Percentiles rank a stretch among this genome's conserved stretches.
These are phyloP conservation scores for Drosophila parabipectinata DNA, from an alignment of 1,140 invertebrate genomes.

Conservation along the genomic window DNA sequence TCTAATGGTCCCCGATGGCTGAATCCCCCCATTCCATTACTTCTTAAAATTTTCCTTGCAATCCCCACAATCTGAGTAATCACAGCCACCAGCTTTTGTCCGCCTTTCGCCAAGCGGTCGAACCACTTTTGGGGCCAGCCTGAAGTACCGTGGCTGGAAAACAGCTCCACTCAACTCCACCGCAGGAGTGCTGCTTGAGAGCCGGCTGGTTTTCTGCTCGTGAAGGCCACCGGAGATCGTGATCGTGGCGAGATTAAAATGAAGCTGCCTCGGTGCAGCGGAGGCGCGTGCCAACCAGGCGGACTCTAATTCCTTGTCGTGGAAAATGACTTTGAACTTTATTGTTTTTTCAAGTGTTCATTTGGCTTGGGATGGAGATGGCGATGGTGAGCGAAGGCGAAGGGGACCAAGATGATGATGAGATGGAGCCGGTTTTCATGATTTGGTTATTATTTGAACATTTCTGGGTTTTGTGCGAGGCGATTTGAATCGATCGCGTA, in stretches of 20 bases:
- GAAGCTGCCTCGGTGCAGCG: slow-evolving; percentile 35
- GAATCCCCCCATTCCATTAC: background rate
- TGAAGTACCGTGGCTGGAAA: background rate
- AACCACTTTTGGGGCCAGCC: slow-evolving; percentile 52
- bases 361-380: background rate
- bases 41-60: background rate
- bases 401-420: background rate
- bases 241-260: slow-evolving; percentile 52
- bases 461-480: slow-evolving; percentile 24
- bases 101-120: slow-evolving; percentile 34
- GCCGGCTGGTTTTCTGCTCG: slow-evolving; percentile 16
- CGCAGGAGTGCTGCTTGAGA: slow-evolving; percentile 44
- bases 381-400: no score
- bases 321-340: slow-evolving; percentile 80
- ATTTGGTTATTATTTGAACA: slow-evolving; percentile 43
- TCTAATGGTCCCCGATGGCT: background rate
- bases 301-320: slow-evolving; percentile 45
- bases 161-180: slow-evolving; percentile 16
- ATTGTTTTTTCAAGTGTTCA: slow-evolving; percentile 58
- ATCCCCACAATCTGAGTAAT: slow-evolving; percentile 22
- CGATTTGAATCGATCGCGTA: slow-evolving; percentile 73
- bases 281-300: slow-evolving; percentile 66
- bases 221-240: slow-evolving; percentile 72
- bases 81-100: slow-evolving; percentile 57
- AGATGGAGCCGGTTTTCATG: slow-evolving; percentile 38